A percentile compares a stretch with the other conserved stretches of the same genome.
These are phyloP conservation scores for Phortica variegata DNA, from an alignment of 1,140 invertebrate species.

Conservation along the genomic window DNA sequence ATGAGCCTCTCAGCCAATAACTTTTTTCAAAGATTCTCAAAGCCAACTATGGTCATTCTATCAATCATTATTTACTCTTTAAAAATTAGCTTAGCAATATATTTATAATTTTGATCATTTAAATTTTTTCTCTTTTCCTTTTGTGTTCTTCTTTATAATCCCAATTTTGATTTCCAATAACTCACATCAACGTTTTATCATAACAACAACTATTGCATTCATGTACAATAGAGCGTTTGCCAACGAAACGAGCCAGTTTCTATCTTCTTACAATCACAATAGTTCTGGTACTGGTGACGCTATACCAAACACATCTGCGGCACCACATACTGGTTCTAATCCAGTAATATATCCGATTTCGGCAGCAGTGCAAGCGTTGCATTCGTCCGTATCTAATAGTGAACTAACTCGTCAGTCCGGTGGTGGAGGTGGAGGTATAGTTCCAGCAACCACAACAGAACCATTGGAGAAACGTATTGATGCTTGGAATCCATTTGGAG, in stretches of 20 bases:
- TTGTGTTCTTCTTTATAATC: not conserved
- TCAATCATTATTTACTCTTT: too few species aligned
- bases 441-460: slow-evolving; percentile 13
- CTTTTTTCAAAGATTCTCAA: too few species aligned
- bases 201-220: slow-evolving; percentile 15
- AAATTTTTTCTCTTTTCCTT: slow-evolving; percentile 6
- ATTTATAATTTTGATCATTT: too few species aligned
- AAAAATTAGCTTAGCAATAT: too few species aligned
- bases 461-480: slow-evolving; percentile 50
- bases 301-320: slow-evolving; percentile 21
- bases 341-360: slow-evolving; percentile 36
- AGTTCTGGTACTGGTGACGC: slow-evolving; percentile 33
- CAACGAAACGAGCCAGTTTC: slow-evolving; percentile 72
- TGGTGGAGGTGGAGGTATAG: not conserved
- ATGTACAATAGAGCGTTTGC: slow-evolving; percentile 66
- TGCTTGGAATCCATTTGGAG: slow-evolving; percentile 83
- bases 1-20: slow-evolving; percentile 35
- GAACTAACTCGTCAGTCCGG: slow-evolving; percentile 33
- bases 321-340: slow-evolving; percentile 36
- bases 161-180: not conserved
- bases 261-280: slow-evolving; percentile 69
- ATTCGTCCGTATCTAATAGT: slow-evolving; percentile 37
- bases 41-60: too few species aligned
- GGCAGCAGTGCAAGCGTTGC: slow-evolving; percentile 12
- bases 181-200: not conserved